Evolutionary conservation across 2,888 invertebrate species (phyloP).

Genomic region (Melinopterus prodromus): DNA sequence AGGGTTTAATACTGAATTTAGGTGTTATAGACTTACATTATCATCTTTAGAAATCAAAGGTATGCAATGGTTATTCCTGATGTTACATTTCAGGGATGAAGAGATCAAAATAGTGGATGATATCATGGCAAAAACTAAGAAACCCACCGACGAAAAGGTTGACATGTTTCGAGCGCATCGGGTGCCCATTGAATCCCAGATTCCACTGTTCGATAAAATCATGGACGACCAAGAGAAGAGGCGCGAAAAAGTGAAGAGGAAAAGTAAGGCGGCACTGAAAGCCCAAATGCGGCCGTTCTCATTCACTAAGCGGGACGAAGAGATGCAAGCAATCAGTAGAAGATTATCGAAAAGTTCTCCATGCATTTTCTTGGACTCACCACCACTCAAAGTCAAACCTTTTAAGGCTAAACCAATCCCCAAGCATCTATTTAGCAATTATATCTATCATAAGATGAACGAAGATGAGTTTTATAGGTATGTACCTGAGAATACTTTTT

Average conservation of each 20-base stretch:
- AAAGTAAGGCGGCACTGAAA: slow-evolving; percentile 68
- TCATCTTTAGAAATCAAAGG: no score
- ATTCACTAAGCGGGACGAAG: slow-evolving; percentile 64
- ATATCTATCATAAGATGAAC: slow-evolving; percentile 74
- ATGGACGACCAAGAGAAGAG: slow-evolving; percentile 76
- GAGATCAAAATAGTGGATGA: slow-evolving; percentile 68
- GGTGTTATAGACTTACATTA: no score
- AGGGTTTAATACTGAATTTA: no score
- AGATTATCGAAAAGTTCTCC: slow-evolving; percentile 58
- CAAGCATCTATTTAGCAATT: slow-evolving; percentile 74
- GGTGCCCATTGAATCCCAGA: slow-evolving; percentile 74
- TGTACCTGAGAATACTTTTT: not conserved
- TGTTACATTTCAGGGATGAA: slow-evolving; percentile 66
- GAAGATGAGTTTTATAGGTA: slow-evolving; percentile 78
- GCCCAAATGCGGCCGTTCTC: slow-evolving; percentile 73
- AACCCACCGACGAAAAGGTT: slow-evolving; percentile 59
- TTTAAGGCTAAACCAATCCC: slow-evolving; percentile 76
- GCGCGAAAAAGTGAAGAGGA: slow-evolving; percentile 67
- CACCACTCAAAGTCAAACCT: slow-evolving; percentile 62
- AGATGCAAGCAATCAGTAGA: slow-evolving; percentile 58
- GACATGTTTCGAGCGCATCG: slow-evolving; percentile 69
- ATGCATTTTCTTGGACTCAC: slow-evolving; percentile 53
- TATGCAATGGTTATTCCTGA: no score
- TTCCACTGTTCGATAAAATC: slow-evolving; percentile 76
- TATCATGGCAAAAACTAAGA: slow-evolving; percentile 55